These are phyloP conservation scores for Pavo muticus DNA, from an alignment of 2,113 vertebrate genomes.

Conservation along the genomic window DNA sequence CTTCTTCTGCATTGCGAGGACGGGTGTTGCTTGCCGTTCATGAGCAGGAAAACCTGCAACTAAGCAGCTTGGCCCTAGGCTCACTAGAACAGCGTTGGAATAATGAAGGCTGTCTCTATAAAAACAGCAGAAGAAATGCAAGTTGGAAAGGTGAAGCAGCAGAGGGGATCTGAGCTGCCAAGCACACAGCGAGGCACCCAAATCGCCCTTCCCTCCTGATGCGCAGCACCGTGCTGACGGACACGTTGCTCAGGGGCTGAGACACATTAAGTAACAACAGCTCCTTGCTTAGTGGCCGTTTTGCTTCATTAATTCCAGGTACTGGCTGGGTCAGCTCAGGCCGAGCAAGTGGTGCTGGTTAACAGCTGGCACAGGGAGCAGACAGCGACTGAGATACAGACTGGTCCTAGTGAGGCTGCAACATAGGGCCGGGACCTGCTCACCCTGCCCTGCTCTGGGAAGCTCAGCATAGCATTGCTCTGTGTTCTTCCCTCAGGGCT, in stretches of 20 bases:
- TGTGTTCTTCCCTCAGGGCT: neutral
- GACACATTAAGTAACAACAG: neutral
- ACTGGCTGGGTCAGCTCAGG: neutral
- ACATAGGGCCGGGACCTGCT: neutral
- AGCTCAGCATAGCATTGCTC: rapidly evolving
- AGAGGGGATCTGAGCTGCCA: rapidly evolving
- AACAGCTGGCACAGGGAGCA: neutral
- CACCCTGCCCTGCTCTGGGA: neutral
- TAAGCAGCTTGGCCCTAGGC: neutral
- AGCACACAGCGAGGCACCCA: rapidly evolving
- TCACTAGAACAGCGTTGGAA: neutral
- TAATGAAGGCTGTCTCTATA: neutral
- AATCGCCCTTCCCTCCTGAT: neutral
- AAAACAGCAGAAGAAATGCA: neutral
- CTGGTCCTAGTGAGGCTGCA: neutral
- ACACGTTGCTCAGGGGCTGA: neutral
- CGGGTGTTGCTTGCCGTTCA: neutral
- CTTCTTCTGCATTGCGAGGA: rapidly evolving
- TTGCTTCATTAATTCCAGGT: constrained; percentile 43
- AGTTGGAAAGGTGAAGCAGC: neutral
- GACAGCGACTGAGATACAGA: neutral
- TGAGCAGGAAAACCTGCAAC: neutral
- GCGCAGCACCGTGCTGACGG: rapidly evolving
- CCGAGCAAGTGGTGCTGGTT: constrained; percentile 44
- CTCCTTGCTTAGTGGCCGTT: neutral